phyloP scores from a whole-genome alignment of 2,797 vertebrate genomes.

The Danio kyathit region DNA sequence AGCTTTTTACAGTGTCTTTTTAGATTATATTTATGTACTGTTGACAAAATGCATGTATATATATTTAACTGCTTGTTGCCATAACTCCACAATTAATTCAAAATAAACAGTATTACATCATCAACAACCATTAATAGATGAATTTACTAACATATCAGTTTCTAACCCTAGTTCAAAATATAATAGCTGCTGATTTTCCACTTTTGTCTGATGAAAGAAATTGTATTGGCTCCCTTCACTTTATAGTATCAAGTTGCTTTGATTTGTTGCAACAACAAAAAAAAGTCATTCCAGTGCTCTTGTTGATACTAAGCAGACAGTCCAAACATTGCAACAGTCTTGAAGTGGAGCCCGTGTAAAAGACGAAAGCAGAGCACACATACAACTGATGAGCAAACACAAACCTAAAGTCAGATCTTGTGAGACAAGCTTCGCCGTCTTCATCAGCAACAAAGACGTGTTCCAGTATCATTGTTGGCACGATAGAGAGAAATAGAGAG shows the following conservation, averaged over 20 bases:
- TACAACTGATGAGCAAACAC: constrained; percentile 61
- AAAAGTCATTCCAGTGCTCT: background rate
- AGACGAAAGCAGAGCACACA: constrained; percentile 45
- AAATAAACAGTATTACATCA: background rate
- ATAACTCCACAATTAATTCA: background rate
- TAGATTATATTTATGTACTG: too few relatives aligned
- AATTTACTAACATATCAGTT: background rate
- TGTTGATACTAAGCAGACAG: constrained; percentile 29
- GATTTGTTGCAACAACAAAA: background rate
- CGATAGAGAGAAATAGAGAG: constrained; percentile 67
- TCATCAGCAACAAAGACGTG: constrained; percentile 72
- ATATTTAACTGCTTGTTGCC: background rate
- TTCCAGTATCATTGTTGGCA: constrained; percentile 70
- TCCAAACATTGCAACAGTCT: constrained; percentile 46
- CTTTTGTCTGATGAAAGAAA: background rate
- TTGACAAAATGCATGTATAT: background rate
- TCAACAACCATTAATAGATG: background rate
- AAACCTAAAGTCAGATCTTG: constrained; percentile 60
- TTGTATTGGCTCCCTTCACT: background rate
- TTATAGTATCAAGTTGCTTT: constrained; percentile 10
- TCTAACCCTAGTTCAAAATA: background rate
- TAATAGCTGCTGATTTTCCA: background rate
- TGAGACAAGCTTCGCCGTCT: constrained; percentile 65
- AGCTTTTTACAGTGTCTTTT: too few relatives aligned
- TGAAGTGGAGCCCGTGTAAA: constrained; percentile 25